Conservation (phyloP, 2,113 vertebrate genomes). For the Camelus bactrianus region DNA sequence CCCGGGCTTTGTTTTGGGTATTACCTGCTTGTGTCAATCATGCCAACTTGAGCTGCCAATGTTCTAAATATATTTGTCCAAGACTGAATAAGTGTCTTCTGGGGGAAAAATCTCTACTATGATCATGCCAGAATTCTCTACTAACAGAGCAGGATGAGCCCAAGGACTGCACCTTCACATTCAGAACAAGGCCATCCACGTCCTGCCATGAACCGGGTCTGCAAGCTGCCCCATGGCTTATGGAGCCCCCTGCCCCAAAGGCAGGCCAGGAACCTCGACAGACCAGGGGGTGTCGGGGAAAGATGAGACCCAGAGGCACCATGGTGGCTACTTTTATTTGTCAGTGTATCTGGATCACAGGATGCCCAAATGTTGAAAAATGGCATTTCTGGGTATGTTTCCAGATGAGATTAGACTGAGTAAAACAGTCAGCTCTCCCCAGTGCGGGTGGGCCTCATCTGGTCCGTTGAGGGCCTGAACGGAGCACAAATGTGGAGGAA, state of each 20-base stretch:
- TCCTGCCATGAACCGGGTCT: not conserved
- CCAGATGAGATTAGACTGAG: not conserved
- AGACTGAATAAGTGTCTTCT: not conserved
- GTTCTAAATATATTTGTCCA: slow-evolving; percentile 68
- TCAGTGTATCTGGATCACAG: not conserved
- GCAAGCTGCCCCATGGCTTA: too few relatives aligned
- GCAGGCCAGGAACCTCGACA: not conserved
- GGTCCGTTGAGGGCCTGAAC: not conserved
- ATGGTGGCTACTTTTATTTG: too few relatives aligned
- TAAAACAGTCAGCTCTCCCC: too few relatives aligned
- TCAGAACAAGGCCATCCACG: not conserved
- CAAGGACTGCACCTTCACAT: not conserved
- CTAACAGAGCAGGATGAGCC: not conserved
- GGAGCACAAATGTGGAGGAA: not conserved
- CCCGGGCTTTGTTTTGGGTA: slow-evolving; percentile 69
- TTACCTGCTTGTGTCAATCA: slow-evolving; percentile 65
- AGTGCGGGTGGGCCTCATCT: not conserved
- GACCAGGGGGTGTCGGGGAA: not conserved
- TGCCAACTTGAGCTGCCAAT: slow-evolving; percentile 63
- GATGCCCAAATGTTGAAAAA: not conserved
- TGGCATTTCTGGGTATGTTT: not conserved
- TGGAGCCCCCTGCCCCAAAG: not conserved
- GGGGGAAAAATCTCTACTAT: not conserved
- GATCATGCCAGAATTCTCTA: not conserved
- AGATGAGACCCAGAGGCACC: not conserved